Conservation (phyloP, 2,797 vertebrate species). For the Cuculus canorus region DNA sequence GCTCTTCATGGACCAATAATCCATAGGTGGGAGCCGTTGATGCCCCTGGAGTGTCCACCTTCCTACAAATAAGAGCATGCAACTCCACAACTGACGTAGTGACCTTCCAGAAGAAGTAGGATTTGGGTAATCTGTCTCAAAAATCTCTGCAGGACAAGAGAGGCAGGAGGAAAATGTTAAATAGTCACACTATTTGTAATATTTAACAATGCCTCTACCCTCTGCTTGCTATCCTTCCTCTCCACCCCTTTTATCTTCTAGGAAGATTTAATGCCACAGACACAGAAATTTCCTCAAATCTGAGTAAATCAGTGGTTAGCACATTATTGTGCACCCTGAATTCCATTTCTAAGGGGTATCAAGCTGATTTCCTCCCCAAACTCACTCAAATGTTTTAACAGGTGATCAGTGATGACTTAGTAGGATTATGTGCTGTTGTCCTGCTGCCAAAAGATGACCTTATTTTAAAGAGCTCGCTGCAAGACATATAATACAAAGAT, state of each 20-base stretch:
- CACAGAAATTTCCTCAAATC: background rate
- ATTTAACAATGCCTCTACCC: background rate
- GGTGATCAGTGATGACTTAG: background rate
- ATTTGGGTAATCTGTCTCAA: background rate
- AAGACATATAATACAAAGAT: background rate
- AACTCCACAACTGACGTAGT: background rate
- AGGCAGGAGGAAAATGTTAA: background rate
- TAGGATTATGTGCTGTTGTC: background rate
- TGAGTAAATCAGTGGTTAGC: background rate
- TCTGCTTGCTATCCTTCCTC: background rate
- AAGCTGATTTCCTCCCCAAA: background rate
- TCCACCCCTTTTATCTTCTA: background rate
- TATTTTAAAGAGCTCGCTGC: background rate
- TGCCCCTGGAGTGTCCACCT: accelerated
- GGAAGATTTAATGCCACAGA: background rate
- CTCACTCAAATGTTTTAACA: background rate
- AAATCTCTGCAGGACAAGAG: background rate
- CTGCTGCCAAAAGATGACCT: background rate
- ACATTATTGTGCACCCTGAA: background rate
- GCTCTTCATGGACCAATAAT: background rate
- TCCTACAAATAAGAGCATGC: background rate
- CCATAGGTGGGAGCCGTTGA: background rate
- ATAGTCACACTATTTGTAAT: background rate
- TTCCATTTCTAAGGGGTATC: background rate
- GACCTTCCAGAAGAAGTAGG: background rate